Base-by-base conservation (phyloP, 2,113 vertebrate genomes). In the Brachyhypopomus gauderio region DNA sequence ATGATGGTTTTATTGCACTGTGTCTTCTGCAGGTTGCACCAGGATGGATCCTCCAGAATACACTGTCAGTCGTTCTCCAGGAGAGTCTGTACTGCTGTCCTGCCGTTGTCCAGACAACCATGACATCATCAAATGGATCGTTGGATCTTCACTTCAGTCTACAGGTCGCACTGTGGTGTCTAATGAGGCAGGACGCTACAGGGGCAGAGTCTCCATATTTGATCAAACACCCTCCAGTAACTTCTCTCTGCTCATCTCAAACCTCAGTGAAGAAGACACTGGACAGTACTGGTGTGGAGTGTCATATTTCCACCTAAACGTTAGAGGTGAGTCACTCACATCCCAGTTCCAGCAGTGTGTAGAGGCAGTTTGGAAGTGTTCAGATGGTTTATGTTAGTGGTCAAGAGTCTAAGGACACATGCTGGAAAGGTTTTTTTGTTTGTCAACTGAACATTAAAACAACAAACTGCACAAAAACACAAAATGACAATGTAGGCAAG, bases 31-130 rank as follows among this genome's bases (percentile, higher is more conserved):
- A 41, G 41, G 41, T 9, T 41, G 41, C 9, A 6, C 41, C 41
- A 41, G 1, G 41, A 6, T 41, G 41, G 41, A 5, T 1, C 3
- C 30, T 30, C 30, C 1, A 30, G 2, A 30, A n/a, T 0, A 2
- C n/a, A 20, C 3, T 20, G n/a, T 75, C 56, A 19, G 3, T 11
- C 11, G 62, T 52, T 55, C 23, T 66, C 0, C 41, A 66, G 75
- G 75, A 77, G 75, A 67, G 23, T 77, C 75, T 55, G 75, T 52
- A 12, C 62, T 77, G 19, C 45, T 77, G 45, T 5, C 9, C 75
- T 77, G 75, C 16, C 2, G 16, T 11, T 69, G 76, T 67, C 30
- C 0, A 7, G n/a, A 60, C 5, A 3, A 56, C 30, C 66, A 23
- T 3, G n/a, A 3, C 5, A 0, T 0, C 0, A 56, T 22, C 19